Evolutionary conservation across 2,888 invertebrate species (phyloP).

Genomic region (Coenonympha arcania): DNA sequence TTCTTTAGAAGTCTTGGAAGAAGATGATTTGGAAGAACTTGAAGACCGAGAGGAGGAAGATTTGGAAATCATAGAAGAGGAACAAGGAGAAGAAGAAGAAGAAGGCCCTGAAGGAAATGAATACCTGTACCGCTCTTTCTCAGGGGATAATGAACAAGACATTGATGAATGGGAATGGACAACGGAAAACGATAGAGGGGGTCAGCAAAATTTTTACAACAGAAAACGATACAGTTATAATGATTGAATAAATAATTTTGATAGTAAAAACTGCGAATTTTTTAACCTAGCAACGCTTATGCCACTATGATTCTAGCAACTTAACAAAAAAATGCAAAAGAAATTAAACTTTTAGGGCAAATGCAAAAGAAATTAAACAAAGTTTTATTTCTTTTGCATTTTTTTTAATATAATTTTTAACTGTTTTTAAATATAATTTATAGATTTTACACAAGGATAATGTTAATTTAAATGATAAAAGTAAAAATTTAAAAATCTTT

Average conservation of each 20-base stretch:
- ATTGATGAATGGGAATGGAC: constrained; percentile 72
- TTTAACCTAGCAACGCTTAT: not conserved
- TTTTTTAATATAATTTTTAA: too few relatives aligned
- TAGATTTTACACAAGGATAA: too few relatives aligned
- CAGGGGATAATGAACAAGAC: constrained; percentile 49
- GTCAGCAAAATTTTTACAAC: constrained; percentile 58
- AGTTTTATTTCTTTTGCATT: too few relatives aligned
- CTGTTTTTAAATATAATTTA: too few relatives aligned
- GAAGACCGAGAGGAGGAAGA: constrained; percentile 47
- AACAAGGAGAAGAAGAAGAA: constrained; percentile 54
- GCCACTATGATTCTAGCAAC: too few relatives aligned
- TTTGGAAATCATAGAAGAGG: constrained; percentile 59
- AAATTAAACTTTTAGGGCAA: too few relatives aligned
- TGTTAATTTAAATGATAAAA: not conserved
- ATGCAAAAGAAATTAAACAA: too few relatives aligned
- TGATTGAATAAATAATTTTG: constrained; percentile 32
- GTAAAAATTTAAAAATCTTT: not conserved
- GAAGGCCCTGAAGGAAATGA: constrained; percentile 53
- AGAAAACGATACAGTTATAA: constrained; percentile 45
- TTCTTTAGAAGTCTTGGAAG: constrained; percentile 59
- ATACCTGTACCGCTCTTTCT: constrained; percentile 32
- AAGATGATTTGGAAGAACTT: constrained; percentile 43
- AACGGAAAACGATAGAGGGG: constrained; percentile 42
- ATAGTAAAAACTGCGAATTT: constrained; percentile 2
- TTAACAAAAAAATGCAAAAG: too few relatives aligned